Evolutionary conservation across 2,888 invertebrate species (phyloP).

Genomic region (Apoderus coryli): DNA sequence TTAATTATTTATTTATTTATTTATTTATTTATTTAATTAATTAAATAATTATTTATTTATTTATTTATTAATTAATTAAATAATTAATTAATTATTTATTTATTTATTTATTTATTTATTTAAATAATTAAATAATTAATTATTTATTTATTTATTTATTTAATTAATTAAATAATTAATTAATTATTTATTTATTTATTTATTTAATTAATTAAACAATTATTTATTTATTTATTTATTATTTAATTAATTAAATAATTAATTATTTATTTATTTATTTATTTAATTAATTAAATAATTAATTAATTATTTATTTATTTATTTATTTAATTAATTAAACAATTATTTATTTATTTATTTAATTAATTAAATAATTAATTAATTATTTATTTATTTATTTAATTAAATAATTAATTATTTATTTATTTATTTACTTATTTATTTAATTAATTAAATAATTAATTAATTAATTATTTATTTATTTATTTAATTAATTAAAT

Average conservation of each 20-base stretch:
- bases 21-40: too few species aligned
- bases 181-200: too few species aligned
- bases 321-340: neutral
- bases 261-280: conserved; percentile 2
- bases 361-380: neutral
- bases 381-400: conserved; percentile 1
- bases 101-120: too few species aligned
- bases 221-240: conserved; percentile 2
- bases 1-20: too few species aligned
- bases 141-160: too few species aligned
- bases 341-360: conserved; percentile 2
- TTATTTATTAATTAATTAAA: too few species aligned
- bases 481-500: neutral
- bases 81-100: too few species aligned
- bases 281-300: neutral
- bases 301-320: neutral
- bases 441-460: neutral
- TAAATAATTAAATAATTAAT: too few species aligned
- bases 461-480: conserved; percentile 1
- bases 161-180: too few species aligned
- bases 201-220: too few species aligned
- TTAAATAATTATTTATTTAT: too few species aligned
- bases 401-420: neutral
- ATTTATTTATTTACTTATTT: conserved; percentile 3
- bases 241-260: too few species aligned